Evolutionary conservation across 2,113 vertebrate genomes (phyloP).

Genomic region (Perca fluviatilis): DNA sequence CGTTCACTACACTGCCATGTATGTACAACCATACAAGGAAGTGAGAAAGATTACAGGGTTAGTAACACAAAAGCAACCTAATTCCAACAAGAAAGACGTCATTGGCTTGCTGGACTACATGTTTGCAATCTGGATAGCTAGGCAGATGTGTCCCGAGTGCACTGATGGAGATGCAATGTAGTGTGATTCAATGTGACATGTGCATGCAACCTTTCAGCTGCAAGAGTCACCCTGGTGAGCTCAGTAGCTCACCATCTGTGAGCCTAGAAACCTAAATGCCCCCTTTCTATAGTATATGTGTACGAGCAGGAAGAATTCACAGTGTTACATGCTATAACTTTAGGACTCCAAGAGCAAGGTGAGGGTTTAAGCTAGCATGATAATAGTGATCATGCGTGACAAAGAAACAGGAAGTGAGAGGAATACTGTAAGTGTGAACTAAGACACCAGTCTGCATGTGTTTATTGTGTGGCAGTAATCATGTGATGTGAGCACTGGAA

Average conservation of each 20-base stretch:
- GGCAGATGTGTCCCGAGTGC: constrained; percentile 30
- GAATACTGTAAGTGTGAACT: constrained; percentile 21
- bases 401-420: constrained; percentile 60
- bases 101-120: not conserved
- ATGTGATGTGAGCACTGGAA: constrained; percentile 33
- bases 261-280: constrained; percentile 21
- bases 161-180: constrained; percentile 15
- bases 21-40: not conserved
- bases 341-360: not conserved
- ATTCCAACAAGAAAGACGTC: not conserved
- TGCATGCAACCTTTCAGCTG: constrained; percentile 63
- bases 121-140: constrained; percentile 14
- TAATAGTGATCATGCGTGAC: constrained; percentile 21
- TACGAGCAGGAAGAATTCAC: not conserved
- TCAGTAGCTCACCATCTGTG: constrained; percentile 54
- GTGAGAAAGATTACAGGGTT: not conserved
- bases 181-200: constrained; percentile 58
- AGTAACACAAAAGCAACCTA: not conserved
- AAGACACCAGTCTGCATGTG: constrained; percentile 18
- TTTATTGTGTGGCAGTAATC: constrained; percentile 21
- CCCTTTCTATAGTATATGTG: not conserved
- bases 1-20: not conserved
- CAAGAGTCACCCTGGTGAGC: constrained; percentile 43
- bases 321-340: not conserved
- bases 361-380: not conserved